A percentile compares a stretch with the other conserved stretches of the same genome.
Evolutionary conservation across 2,888 invertebrate species (phyloP).

Genomic region (Luffia ferchaultella): DNA sequence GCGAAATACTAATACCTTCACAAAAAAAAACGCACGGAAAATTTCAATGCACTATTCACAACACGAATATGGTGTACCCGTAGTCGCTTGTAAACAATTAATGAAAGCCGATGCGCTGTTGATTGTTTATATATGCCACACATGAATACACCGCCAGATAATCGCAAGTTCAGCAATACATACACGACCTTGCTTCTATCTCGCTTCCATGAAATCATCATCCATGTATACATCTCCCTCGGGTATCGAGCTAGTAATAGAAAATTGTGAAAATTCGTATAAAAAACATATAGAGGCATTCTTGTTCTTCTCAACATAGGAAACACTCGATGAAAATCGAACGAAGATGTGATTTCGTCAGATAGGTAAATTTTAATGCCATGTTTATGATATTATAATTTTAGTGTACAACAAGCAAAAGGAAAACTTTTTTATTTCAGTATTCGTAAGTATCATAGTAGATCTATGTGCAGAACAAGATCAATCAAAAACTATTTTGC

Average conservation of each 20-base stretch:
- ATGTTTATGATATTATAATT: background rate
- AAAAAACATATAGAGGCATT: too few relatives aligned
- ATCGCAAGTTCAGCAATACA: constrained; percentile 3
- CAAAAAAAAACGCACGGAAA: constrained; percentile 17
- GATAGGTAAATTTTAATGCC: background rate
- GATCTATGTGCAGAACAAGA: too few relatives aligned
- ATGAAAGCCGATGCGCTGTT: constrained; percentile 42
- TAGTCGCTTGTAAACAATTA: constrained; percentile 31
- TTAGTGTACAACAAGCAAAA: background rate
- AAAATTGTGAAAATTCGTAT: background rate
- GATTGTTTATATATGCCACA: constrained; percentile 51
- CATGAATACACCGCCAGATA: constrained; percentile 23
- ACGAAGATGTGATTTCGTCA: background rate
- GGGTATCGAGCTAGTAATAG: too few relatives aligned
- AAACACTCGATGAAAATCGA: background rate
- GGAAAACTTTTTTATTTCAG: background rate
- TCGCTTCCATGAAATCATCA: constrained; percentile 21
- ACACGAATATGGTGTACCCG: constrained; percentile 32
- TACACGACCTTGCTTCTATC: background rate
- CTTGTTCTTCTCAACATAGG: background rate
- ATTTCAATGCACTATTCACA: constrained; percentile 33
- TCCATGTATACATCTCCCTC: constrained; percentile 14
- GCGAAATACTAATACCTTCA: constrained; percentile 20
- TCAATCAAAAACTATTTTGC: too few relatives aligned
- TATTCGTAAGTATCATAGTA: too few relatives aligned